Evolutionary conservation across 2,888 invertebrate species (phyloP).

Genomic region (Busseola fusca): DNA sequence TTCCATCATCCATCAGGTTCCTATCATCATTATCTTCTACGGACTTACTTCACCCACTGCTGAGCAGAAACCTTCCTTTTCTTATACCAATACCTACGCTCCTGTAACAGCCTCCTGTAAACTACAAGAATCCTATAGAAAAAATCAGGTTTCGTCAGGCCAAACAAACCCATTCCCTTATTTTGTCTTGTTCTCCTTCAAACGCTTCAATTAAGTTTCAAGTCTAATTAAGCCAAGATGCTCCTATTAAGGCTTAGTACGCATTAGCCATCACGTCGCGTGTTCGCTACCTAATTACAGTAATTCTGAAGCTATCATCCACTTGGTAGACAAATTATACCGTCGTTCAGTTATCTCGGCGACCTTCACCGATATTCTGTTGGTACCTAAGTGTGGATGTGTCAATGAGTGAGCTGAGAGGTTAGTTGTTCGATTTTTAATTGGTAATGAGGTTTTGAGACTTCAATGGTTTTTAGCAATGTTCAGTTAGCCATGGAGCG

Average conservation of each 20-base stretch:
- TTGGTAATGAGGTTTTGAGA: not conserved
- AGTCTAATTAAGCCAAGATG: slow-evolving; percentile 41
- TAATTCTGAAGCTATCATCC: slow-evolving; percentile 44
- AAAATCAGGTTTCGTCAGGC: not conserved
- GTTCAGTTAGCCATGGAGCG: too few species aligned
- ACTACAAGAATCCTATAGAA: not conserved
- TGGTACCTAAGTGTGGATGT: slow-evolving; percentile 16
- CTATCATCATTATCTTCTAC: not conserved
- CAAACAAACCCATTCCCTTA: not conserved
- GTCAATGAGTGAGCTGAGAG: slow-evolving; percentile 22
- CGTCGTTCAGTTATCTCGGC: slow-evolving; percentile 36
- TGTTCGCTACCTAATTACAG: slow-evolving; percentile 45
- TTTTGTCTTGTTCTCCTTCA: not conserved
- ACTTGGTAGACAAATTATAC: slow-evolving; percentile 52
- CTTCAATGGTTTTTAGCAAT: not conserved
- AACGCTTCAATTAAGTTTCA: slow-evolving; percentile 28
- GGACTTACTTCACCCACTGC: not conserved
- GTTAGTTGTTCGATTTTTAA: not conserved
- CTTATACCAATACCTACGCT: not conserved
- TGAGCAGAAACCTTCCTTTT: not conserved
- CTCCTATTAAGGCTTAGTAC: slow-evolving; percentile 39
- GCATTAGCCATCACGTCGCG: slow-evolving; percentile 32
- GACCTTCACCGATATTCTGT: slow-evolving; percentile 56
- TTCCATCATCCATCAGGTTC: not conserved
- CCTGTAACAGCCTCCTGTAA: not conserved